Conservation (phyloP, 2,113 vertebrate genomes). For the Patagioenas fasciata region DNA sequence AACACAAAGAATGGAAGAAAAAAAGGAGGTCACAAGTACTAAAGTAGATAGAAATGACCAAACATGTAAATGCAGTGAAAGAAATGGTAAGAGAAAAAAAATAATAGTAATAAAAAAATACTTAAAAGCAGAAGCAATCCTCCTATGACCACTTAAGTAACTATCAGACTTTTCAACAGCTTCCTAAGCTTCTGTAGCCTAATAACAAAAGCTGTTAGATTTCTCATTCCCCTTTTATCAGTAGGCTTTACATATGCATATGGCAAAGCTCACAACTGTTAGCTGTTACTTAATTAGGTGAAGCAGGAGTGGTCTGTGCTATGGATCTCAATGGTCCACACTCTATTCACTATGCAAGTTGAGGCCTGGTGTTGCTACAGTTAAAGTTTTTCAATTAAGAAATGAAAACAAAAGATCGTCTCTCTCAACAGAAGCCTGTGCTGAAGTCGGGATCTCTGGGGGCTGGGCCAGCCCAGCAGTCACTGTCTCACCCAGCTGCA, state of each 20-base stretch:
- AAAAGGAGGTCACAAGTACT: background rate
- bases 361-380: background rate
- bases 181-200: background rate
- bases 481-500: background rate
- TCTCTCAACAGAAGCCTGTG: background rate
- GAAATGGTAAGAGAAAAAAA: background rate
- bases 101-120: background rate
- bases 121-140: background rate
- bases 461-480: background rate
- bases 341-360: background rate
- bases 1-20: background rate
- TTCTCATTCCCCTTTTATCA: background rate
- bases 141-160: background rate
- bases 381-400: constrained; percentile 30
- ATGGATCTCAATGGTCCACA: background rate
- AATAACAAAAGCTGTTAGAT: background rate
- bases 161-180: background rate
- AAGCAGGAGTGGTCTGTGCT: background rate
- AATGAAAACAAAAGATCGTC: background rate
- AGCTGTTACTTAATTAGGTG: background rate
- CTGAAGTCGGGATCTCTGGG: background rate
- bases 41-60: background rate
- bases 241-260: background rate
- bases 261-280: background rate
- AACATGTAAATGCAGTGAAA: background rate